Conservation (phyloP, 2,797 vertebrate species). For the Morelia viridis region DNA sequence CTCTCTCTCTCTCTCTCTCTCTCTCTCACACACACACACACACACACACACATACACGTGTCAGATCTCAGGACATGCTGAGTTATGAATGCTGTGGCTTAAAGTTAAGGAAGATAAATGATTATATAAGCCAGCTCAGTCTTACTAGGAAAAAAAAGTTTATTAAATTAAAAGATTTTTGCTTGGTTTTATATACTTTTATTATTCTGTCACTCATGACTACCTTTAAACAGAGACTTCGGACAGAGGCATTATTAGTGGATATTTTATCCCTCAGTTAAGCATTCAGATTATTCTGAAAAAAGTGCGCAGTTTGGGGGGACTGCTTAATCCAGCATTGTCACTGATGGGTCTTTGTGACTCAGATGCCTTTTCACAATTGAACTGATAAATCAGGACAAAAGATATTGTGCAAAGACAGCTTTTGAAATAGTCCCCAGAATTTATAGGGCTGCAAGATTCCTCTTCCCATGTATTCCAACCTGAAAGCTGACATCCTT, state of each 20-base stretch:
- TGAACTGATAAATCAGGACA: neutral
- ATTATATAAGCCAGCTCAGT: neutral
- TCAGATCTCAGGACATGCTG: neutral
- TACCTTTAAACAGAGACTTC: neutral
- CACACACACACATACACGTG: no score
- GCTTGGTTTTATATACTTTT: no score
- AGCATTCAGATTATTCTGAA: neutral
- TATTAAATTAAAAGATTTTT: neutral
- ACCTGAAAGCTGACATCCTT: neutral
- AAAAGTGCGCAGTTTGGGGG: neutral
- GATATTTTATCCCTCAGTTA: neutral
- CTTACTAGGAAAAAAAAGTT: neutral
- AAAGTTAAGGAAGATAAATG: no score
- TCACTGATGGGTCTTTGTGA: neutral
- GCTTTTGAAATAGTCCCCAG: neutral
- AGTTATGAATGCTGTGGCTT: neutral
- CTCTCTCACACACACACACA: neutral
- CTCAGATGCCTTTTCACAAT: neutral
- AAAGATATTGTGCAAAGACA: neutral
- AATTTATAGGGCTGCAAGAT: neutral
- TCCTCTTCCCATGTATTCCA: neutral
- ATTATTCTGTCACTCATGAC: no score
- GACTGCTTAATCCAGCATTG: neutral
- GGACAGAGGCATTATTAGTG: neutral
- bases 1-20: neutral